These are phyloP conservation scores for Nephrotoma appendiculata DNA, from an alignment of 2,888 invertebrate genomes.

Conservation along the genomic window DNA sequence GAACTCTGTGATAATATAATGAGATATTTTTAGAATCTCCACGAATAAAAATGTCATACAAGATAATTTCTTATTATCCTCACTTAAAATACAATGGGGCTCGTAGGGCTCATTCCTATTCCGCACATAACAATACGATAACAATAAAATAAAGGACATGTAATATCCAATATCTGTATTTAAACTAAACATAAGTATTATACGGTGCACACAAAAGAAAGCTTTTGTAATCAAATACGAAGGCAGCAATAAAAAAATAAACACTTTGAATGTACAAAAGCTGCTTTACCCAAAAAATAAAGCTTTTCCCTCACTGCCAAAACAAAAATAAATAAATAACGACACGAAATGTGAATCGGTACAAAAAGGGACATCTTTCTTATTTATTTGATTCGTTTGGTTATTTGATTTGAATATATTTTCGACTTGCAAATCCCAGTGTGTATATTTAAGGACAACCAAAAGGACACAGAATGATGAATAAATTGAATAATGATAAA, in stretches of 20 bases:
- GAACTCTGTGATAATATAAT: background rate
- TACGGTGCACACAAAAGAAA: background rate
- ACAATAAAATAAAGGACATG: background rate
- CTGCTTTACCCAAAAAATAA: background rate
- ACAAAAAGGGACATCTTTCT: background rate
- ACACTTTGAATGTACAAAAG: background rate
- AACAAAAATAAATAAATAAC: background rate
- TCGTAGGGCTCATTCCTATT: background rate
- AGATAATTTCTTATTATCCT: background rate
- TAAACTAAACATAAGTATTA: background rate
- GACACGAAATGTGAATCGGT: background rate
- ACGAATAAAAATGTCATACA: background rate
- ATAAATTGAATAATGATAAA: background rate
- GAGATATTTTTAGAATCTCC: background rate
- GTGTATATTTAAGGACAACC: background rate
- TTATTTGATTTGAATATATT: background rate
- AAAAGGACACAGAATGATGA: background rate
- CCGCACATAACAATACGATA: background rate
- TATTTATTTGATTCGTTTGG: background rate
- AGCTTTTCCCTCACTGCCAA: background rate
- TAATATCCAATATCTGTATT: background rate
- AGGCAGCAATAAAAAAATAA: background rate
- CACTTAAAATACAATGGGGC: background rate
- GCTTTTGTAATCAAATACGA: background rate
- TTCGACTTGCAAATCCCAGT: background rate